Evolutionary conservation across 1,140 invertebrate genomes (phyloP).

Genomic region (Anastrepha ludens): DNA sequence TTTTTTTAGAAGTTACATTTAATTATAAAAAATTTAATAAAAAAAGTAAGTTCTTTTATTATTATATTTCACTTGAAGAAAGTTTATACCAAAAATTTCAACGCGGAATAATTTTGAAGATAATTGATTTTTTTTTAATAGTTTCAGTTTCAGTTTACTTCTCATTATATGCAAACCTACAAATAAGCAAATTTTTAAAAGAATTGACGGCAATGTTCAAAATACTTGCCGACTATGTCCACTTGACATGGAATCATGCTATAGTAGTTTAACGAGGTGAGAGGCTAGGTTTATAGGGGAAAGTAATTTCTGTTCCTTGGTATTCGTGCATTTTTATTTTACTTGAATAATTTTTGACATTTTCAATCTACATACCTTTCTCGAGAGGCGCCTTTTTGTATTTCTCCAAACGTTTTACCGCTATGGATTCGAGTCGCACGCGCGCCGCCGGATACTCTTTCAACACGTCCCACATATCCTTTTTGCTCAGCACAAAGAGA

Average conservation of each 20-base stretch:
- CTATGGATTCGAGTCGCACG: slow-evolving; percentile 96
- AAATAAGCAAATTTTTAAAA: too few relatives aligned
- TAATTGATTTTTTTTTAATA: not conserved
- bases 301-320: not conserved
- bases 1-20: too few relatives aligned
- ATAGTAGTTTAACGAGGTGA: too few relatives aligned
- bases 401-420: slow-evolving; percentile 96
- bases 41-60: too few relatives aligned
- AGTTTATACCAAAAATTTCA: too few relatives aligned
- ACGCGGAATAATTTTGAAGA: too few relatives aligned
- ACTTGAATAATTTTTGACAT: slow-evolving; percentile 63
- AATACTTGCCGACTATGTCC: not conserved
- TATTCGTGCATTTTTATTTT: not conserved
- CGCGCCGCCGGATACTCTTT: slow-evolving; percentile 98
- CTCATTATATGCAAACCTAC: too few relatives aligned
- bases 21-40: too few relatives aligned
- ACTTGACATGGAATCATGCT: too few relatives aligned
- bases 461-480: slow-evolving; percentile 99
- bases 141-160: not conserved
- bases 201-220: not conserved
- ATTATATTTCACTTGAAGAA: too few relatives aligned
- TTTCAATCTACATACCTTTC: slow-evolving; percentile 82
- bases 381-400: slow-evolving; percentile 94
- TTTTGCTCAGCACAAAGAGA: slow-evolving; percentile 98
- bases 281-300: not conserved